phyloP scores from a whole-genome alignment of 2,797 vertebrate genomes.

The Stomatorhinus walkeri region DNA sequence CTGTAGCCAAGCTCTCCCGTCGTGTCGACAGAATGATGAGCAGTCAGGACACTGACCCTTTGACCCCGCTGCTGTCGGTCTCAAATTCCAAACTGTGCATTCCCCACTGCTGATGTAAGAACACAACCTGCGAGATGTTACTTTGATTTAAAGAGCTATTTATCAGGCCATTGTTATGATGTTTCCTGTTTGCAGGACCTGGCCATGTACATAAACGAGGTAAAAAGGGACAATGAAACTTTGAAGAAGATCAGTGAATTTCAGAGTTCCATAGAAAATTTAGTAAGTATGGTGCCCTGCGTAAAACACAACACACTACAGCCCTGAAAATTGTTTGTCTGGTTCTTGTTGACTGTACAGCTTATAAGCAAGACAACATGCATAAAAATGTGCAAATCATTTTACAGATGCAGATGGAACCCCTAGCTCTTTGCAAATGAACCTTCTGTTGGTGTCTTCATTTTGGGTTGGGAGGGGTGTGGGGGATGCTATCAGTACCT shows the following conservation, averaged over 20 bases:
- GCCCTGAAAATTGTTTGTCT: neutral
- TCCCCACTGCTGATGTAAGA: neutral
- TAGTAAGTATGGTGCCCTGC: slow-evolving; percentile 65
- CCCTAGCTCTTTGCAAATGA: neutral
- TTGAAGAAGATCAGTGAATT: slow-evolving; percentile 97
- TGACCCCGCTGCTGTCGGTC: neutral
- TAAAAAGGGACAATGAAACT: slow-evolving; percentile 96
- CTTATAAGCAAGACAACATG: neutral
- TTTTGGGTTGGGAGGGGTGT: neutral
- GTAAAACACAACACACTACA: neutral
- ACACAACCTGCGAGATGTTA: neutral
- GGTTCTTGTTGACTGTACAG: neutral
- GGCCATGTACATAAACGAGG: slow-evolving; percentile 99
- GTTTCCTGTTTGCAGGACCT: slow-evolving; percentile 58
- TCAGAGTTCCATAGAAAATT: slow-evolving; percentile 93
- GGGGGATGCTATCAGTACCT: neutral
- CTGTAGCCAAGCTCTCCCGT: neutral
- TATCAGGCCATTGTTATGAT: neutral
- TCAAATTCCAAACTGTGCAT: neutral
- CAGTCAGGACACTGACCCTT: neutral
- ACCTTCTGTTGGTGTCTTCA: neutral
- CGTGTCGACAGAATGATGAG: neutral
- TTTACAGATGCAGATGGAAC: neutral
- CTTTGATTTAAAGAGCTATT: neutral
- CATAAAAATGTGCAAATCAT: slow-evolving; percentile 8